These are phyloP conservation scores for Pipistrellus pygmaeus DNA, from an alignment of 2,797 vertebrate species.

Conservation along the genomic window DNA sequence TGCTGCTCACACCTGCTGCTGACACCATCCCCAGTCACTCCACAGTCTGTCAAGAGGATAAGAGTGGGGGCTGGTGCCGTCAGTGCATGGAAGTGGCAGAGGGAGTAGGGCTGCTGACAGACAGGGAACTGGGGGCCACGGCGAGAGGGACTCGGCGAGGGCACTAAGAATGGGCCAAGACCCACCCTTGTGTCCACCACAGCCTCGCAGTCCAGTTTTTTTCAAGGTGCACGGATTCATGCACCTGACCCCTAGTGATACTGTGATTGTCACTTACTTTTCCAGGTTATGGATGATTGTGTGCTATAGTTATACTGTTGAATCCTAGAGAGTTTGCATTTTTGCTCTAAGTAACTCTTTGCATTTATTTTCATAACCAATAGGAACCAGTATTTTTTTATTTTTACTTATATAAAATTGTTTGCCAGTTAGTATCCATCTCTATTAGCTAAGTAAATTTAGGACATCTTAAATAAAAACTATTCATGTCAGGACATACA, in stretches of 20 bases:
- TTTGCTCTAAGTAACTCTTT: neutral
- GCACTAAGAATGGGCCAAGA: too few species aligned
- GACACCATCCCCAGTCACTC: fast-evolving
- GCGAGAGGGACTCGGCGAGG: too few species aligned
- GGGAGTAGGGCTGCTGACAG: too few species aligned
- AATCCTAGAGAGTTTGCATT: neutral
- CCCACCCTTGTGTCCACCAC: too few species aligned
- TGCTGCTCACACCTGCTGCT: too few species aligned
- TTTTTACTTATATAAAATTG: slow-evolving; percentile 1
- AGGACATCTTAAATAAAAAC: neutral
- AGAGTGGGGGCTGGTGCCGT: too few species aligned
- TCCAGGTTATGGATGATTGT: neutral
- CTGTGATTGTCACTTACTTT: slow-evolving; percentile 9
- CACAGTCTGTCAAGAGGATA: too few species aligned
- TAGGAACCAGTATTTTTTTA: neutral
- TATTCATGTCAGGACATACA: neutral
- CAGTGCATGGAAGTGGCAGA: too few species aligned
- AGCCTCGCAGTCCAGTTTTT: too few species aligned
- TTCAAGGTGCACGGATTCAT: too few species aligned
- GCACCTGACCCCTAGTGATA: neutral
- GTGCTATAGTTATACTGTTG: neutral
- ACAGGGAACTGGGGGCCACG: too few species aligned
- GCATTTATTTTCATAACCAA: slow-evolving; percentile 27
- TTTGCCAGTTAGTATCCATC: slow-evolving; percentile 13
- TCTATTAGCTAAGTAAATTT: slow-evolving; percentile 16